These are phyloP conservation scores for Mola mola DNA, from an alignment of 2,113 vertebrate genomes.

Conservation along the genomic window DNA sequence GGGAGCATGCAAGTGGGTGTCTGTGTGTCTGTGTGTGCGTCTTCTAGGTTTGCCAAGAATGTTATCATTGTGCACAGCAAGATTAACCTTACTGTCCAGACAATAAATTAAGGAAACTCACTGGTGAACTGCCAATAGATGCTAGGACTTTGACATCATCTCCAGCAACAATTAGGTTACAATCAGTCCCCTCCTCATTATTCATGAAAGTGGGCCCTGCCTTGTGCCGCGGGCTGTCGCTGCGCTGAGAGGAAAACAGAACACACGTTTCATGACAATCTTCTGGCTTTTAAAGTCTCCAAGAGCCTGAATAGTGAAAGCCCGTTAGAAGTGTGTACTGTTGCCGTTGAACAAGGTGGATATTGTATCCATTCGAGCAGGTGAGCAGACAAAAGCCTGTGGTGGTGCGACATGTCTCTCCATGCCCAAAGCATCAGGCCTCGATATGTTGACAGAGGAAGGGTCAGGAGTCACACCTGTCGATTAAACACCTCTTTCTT, in stretches of 20 bases:
- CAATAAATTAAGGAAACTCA: slow-evolving; percentile 69
- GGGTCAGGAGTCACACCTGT: slow-evolving; percentile 80
- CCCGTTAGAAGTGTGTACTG: background rate
- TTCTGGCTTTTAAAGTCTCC: background rate
- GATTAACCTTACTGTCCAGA: slow-evolving; percentile 58
- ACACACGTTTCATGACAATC: background rate
- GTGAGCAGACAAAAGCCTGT: slow-evolving; percentile 74
- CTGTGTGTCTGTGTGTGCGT: slow-evolving; percentile 16
- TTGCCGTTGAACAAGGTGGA: slow-evolving; percentile 36
- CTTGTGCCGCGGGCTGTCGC: slow-evolving; percentile 17
- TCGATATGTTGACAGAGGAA: slow-evolving; percentile 68
- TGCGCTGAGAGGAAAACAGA: slow-evolving; percentile 3
- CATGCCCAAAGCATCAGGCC: slow-evolving; percentile 55
- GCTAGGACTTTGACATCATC: slow-evolving; percentile 72
- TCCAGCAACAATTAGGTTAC: slow-evolving; percentile 50
- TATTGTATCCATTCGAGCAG: slow-evolving; percentile 63
- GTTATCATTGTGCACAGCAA: slow-evolving; percentile 65
- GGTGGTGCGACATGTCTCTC: slow-evolving; percentile 49
- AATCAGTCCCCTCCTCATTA: slow-evolving; percentile 46
- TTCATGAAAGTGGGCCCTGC: too few species aligned
- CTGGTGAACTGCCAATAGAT: slow-evolving; percentile 60
- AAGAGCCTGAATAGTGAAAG: slow-evolving; percentile 1
- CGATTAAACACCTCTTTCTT: slow-evolving; percentile 42
- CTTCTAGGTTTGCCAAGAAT: slow-evolving; percentile 64
- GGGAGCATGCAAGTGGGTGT: slow-evolving; percentile 22